These are phyloP conservation scores for Drosophila histrio DNA, from an alignment of 2,888 invertebrate genomes.

Conservation along the genomic window DNA sequence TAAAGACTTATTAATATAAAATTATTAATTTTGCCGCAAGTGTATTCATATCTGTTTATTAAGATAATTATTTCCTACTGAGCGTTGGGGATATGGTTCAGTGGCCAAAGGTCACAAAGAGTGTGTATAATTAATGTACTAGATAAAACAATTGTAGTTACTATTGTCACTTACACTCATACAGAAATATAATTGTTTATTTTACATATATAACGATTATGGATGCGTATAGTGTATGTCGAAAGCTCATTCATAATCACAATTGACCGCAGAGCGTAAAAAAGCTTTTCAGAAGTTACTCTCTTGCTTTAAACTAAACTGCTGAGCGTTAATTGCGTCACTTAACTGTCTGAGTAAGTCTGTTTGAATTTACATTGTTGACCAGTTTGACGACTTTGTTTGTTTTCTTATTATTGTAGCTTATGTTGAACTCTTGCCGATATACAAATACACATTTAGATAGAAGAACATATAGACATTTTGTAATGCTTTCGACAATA, in stretches of 20 bases:
- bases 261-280: background rate
- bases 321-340: slow-evolving; percentile 19
- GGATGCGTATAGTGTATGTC: background rate
- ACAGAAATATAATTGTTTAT: background rate
- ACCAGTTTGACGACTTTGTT: background rate
- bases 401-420: background rate
- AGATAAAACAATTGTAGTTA: background rate
- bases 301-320: background rate
- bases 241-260: slow-evolving; percentile 8
- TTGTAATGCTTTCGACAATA: too few species aligned
- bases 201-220: background rate
- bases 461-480: too few species aligned
- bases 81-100: background rate
- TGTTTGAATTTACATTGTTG: background rate
- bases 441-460: too few species aligned
- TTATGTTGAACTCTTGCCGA: too few species aligned
- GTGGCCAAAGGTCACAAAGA: background rate
- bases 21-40: background rate
- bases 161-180: background rate
- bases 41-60: background rate
- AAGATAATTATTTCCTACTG: background rate
- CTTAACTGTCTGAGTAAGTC: background rate
- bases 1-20: background rate
- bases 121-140: background rate
- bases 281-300: slow-evolving; percentile 1